Percentiles rank a stretch among this genome's conserved stretches.
Conservation (phyloP, 2,888 invertebrate species). For the Crepidodera aurea region DNA sequence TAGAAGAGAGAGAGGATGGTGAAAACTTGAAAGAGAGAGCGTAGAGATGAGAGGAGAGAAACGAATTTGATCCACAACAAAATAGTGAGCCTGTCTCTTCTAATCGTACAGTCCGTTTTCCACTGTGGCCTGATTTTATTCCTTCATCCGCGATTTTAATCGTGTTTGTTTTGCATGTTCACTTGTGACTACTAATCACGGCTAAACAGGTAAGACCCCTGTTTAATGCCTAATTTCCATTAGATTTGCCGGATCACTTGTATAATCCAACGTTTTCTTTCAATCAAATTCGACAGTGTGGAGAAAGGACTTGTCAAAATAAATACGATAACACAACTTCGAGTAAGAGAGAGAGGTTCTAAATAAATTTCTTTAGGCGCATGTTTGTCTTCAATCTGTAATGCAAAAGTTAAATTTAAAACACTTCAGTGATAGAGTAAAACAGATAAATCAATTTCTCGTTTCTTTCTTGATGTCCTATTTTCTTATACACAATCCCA, state of each 20-base stretch:
- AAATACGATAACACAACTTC: constrained; percentile 3
- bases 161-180: constrained; percentile 57
- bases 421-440: neutral
- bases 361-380: constrained; percentile 13
- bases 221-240: constrained; percentile 50
- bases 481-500: neutral
- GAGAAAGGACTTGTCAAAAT: constrained; percentile 17
- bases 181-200: constrained; percentile 54
- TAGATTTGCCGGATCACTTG: constrained; percentile 22
- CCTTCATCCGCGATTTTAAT: constrained; percentile 54
- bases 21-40: constrained; percentile 63
- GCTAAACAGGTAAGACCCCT: constrained; percentile 60
- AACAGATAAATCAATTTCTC: neutral
- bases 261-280: constrained; percentile 3
- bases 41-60: constrained; percentile 62
- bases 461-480: neutral
- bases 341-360: constrained; percentile 20
- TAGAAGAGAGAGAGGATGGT: constrained; percentile 62
- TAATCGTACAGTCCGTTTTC: constrained; percentile 63
- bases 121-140: constrained; percentile 59
- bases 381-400: constrained; percentile 24
- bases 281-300: constrained; percentile 3
- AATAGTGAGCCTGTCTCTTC: constrained; percentile 63
- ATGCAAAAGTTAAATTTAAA: constrained; percentile 4
- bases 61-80: constrained; percentile 65